These are phyloP conservation scores for Meteorus cinctellus DNA, from an alignment of 2,888 invertebrate genomes.

Conservation along the genomic window DNA sequence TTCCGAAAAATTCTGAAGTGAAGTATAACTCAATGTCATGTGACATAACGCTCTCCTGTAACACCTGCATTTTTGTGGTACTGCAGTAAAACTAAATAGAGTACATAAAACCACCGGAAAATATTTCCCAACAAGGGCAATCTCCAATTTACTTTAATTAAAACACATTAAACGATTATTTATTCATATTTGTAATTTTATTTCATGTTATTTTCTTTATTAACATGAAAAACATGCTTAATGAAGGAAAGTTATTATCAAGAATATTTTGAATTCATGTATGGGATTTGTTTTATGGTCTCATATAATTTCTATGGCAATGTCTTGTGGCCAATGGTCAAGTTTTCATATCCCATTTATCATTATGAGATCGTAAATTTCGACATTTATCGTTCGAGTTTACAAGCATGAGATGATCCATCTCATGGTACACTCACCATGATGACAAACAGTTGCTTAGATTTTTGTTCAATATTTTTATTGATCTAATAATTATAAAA, in stretches of 20 bases:
- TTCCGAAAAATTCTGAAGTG: neutral
- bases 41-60: neutral
- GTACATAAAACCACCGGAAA: neutral
- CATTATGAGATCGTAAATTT: neutral
- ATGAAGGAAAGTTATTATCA: conserved; percentile 1
- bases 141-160: neutral
- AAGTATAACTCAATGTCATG: neutral
- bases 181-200: neutral
- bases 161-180: neutral
- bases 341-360: conserved; percentile 3
- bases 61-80: neutral
- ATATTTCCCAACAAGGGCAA: neutral
- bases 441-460: neutral
- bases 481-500: neutral
- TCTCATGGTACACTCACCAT: neutral
- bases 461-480: neutral
- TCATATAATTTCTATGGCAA: neutral
- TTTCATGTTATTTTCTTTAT: neutral
- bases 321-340: neutral
- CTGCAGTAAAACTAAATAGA: neutral
- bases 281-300: neutral
- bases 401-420: neutral
- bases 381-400: neutral
- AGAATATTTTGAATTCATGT: neutral
- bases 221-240: neutral